These are phyloP conservation scores for Percina caprodes DNA, from an alignment of 2,113 vertebrate genomes.

Conservation along the genomic window DNA sequence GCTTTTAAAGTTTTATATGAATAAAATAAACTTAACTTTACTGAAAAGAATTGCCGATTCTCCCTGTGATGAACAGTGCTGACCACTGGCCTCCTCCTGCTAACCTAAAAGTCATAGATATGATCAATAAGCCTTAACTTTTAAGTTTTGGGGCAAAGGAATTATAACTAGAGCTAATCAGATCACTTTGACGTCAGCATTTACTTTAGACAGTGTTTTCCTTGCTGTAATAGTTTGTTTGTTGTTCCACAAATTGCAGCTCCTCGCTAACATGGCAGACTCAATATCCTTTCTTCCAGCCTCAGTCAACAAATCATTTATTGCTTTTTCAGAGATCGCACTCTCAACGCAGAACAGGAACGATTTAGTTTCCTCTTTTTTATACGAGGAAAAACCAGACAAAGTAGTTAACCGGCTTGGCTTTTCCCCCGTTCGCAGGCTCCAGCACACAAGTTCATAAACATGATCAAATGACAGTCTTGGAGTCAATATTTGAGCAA, in stretches of 20 bases:
- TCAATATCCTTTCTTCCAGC: constrained; percentile 71
- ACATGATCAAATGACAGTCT: constrained; percentile 29
- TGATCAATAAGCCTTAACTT: neutral
- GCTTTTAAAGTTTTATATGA: no score
- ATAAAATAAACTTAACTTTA: no score
- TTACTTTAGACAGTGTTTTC: neutral
- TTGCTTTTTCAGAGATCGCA: constrained; percentile 35
- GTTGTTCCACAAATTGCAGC: constrained; percentile 57
- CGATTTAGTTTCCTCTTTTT: constrained; percentile 64
- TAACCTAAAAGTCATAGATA: neutral
- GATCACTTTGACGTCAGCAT: neutral
- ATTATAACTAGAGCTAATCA: constrained; percentile 7
- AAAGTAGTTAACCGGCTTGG: neutral
- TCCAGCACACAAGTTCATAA: constrained; percentile 4
- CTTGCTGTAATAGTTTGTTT: constrained; percentile 44
- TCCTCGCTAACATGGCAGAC: constrained; percentile 37
- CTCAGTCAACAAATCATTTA: constrained; percentile 68
- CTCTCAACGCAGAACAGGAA: constrained; percentile 50
- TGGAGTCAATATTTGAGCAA: constrained; percentile 71
- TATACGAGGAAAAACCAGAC: constrained; percentile 19
- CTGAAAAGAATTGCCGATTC: neutral
- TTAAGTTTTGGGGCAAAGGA: constrained; percentile 11
- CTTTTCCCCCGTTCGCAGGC: neutral
- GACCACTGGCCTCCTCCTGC: neutral
- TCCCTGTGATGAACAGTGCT: neutral